Evolutionary conservation across 2,888 invertebrate genomes (phyloP).

Genomic region (Pogonocherus hispidulus): DNA sequence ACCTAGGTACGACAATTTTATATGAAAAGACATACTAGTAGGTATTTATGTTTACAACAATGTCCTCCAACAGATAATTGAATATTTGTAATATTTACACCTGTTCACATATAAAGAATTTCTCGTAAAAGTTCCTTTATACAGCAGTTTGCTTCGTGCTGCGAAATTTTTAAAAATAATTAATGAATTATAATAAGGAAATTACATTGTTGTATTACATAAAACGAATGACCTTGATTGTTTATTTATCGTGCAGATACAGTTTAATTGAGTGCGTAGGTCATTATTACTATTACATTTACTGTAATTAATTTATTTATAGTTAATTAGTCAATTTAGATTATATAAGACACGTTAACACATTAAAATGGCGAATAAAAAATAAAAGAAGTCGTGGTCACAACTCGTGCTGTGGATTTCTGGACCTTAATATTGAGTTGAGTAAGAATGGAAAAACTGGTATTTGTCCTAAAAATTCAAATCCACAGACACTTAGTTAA

Average conservation of each 20-base stretch:
- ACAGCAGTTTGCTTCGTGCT: not conserved
- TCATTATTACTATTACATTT: not conserved
- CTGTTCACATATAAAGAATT: not conserved
- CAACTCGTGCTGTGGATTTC: too few species aligned
- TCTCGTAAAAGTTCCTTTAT: not conserved
- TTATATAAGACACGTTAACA: too few species aligned
- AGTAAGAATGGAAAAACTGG: too few species aligned
- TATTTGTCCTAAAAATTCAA: too few species aligned
- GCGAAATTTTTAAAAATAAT: not conserved
- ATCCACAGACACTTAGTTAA: too few species aligned
- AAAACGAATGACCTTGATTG: not conserved
- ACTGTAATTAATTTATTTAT: not conserved
- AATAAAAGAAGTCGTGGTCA: too few species aligned
- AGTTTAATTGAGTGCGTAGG: not conserved
- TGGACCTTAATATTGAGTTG: too few species aligned
- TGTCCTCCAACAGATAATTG: not conserved
- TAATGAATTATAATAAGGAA: not conserved
- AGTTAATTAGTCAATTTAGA: not conserved
- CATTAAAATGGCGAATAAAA: too few species aligned
- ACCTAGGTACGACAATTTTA: too few species aligned
- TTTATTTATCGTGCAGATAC: not conserved
- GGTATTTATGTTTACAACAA: not conserved
- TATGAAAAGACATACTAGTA: too few species aligned
- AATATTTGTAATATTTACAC: not conserved
- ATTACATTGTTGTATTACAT: not conserved